These are phyloP conservation scores for Seira musarum DNA, from an alignment of 2,888 invertebrate genomes.

Conservation along the genomic window DNA sequence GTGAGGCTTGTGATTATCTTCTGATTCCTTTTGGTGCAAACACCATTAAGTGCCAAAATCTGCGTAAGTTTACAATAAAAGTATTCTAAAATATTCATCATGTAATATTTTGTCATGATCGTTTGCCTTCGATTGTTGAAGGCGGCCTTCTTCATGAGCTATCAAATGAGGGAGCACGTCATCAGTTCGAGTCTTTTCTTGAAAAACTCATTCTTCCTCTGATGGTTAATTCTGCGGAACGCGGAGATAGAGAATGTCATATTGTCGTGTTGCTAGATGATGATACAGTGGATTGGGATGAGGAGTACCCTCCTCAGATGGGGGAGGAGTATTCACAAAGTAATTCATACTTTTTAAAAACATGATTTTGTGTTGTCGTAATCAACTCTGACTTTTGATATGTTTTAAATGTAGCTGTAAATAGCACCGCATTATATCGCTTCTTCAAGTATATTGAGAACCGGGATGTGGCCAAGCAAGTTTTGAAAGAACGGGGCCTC, in stretches of 20 bases:
- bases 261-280: constrained; percentile 97
- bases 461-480: constrained; percentile 98
- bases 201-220: constrained; percentile 95
- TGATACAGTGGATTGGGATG: constrained; percentile 98
- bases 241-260: constrained; percentile 98
- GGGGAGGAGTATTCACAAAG: constrained; percentile 99
- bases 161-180: constrained; percentile 98
- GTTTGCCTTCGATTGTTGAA: constrained; percentile 71
- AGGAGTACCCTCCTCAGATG: constrained; percentile 98
- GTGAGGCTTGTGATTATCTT: constrained; percentile 99
- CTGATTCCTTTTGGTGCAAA: constrained; percentile 97
- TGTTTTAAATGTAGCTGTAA: constrained; percentile 88
- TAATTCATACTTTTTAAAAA: constrained; percentile 71
- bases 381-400: not conserved
- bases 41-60: constrained; percentile 96
- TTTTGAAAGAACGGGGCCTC: constrained; percentile 97
- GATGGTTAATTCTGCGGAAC: constrained; percentile 94
- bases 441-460: constrained; percentile 99
- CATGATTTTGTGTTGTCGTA: constrained; percentile 69
- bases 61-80: constrained; percentile 85
- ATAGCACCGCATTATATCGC: constrained; percentile 95
- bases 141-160: constrained; percentile 97
- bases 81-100: not conserved
- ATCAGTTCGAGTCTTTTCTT: constrained; percentile 96
- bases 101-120: not conserved